Base-by-base conservation (phyloP, 2,888 invertebrate species). In the Uropetala carovei region DNA sequence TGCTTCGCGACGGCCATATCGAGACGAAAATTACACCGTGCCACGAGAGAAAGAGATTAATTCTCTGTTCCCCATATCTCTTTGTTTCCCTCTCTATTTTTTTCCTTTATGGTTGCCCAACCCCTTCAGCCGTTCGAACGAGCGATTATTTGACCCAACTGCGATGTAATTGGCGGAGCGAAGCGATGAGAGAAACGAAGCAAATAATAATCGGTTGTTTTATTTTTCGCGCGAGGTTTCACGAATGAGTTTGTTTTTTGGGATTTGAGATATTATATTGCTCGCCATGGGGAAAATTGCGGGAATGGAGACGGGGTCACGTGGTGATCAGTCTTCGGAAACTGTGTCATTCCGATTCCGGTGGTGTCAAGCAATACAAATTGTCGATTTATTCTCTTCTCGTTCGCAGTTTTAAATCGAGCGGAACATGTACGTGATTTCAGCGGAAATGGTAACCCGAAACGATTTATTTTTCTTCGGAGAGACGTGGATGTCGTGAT, bases 361-460 rank as follows among this genome's bases (percentile, higher is more conserved):
- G 68, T 16, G 18, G 22, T 68, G n/a, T 75, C 18, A 18, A 18
- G 27, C 22, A 13, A 13, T 75, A 10, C 27, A 4, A 27, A 43
- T 43, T 75, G 11, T 43, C 22, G 27, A 27, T 75, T 75, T 75
- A 13, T 75, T 75, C 68, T 68, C 18, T 10, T 75, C 75, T 75
- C 2, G 18, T 18, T 75, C 22, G 75, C 22, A 75, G 27, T 75
- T 27, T 22, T 43, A 43, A 43, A 43, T 43, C 43, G 5, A 3
- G 43, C 43, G 43, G 43, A 43, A 43, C 43, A 43, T 3, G 5
- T 5, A 43, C 22, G 75, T 27, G 27, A 75, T 27, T 27, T 10
- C 22, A 75, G 75, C 22, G 75, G 75, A 75, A 75, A 75, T 14
- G 75, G 75, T 75, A 27, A 75, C 75, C 75, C 27, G 75, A 27